Evolutionary conservation across 2,113 vertebrate genomes (phyloP), one percentile per base, ranked within the genome.

Genomic region (Cottus gobio): DNA sequence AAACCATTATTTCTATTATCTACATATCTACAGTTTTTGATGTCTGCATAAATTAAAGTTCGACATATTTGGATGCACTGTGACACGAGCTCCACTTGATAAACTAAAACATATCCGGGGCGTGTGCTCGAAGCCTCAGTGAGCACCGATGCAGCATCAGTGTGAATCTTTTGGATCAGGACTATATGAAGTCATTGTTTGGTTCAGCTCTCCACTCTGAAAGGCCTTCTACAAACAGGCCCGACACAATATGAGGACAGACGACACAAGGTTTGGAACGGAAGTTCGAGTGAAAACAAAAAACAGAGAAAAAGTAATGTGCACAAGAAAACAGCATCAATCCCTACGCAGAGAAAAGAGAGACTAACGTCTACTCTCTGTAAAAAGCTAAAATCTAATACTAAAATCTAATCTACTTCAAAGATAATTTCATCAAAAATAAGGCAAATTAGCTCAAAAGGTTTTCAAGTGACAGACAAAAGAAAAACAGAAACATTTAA

Each of bases 391-490:
- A 73, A 39, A 48, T 79, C 79, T 80, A 91, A 69, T 87, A 57
- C 85, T 92, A 91, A 76, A 84, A 71, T 75, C 77, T 78, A 75
- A 85, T 73, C 87, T 91, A 91, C 78, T 83, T 90, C 63, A 88
- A 91, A 86, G 82, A 86, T 80, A 90, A 87, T 82, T 63, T 83
- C 50, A 85, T 91, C 79, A 90, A 88, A 85, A 92, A 91, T 80
- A 91, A 91, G 87, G 93, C 85, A 88, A 86, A 83, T 87, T 78
- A 92, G 87, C 83, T 84, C 75, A 88, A 87, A 87, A 85, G 58
- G 65, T 66, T 87, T 94, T 94, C 91, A 93, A 93, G 90, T 90
- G 90, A 92, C 92, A 91, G 80, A 91, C 44, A 60, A 88, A 84
- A 78, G 71, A 69, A 74, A 83, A 82, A 77, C 46, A 82, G 36